phyloP scores from a whole-genome alignment of 2,797 vertebrate genomes.

The Lacerta agilis region DNA sequence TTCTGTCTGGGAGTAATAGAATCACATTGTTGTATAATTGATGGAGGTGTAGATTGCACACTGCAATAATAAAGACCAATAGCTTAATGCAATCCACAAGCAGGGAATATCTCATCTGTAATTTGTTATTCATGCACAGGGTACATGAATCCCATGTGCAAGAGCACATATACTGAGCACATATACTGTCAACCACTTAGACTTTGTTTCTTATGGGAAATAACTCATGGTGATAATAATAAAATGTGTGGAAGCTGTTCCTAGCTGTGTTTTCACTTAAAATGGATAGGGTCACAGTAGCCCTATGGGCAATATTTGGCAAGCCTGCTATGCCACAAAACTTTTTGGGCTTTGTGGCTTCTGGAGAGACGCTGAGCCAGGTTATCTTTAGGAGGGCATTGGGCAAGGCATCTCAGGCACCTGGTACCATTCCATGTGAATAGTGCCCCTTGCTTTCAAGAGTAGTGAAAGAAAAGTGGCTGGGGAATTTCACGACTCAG shows the following conservation, averaged over 20 bases:
- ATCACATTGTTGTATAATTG: background rate
- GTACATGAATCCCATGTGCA: background rate
- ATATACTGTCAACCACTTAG: background rate
- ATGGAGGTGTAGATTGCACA: background rate
- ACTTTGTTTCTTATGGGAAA: background rate
- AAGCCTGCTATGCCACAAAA: too few species aligned
- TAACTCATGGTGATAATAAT: background rate
- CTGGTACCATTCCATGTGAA: too few species aligned
- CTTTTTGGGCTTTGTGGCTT: too few species aligned
- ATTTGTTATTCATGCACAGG: background rate
- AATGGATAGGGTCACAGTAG: background rate
- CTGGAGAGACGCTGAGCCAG: too few species aligned
- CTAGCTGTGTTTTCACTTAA: background rate
- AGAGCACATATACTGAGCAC: background rate
- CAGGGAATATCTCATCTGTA: background rate
- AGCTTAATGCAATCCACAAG: background rate
- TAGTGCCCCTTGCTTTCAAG: too few species aligned
- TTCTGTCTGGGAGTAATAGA: background rate
- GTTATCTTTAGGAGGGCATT: too few species aligned
- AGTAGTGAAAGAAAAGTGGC: too few species aligned
- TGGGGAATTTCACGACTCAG: background rate
- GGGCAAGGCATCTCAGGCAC: too few species aligned
- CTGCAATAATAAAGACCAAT: background rate
- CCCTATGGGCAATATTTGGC: too few species aligned
- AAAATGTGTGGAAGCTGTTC: background rate